A percentile compares a stretch with the other conserved stretches of the same genome.
phyloP scores from a whole-genome alignment of 2,797 vertebrate genomes.

The Pelobates cultripes region DNA sequence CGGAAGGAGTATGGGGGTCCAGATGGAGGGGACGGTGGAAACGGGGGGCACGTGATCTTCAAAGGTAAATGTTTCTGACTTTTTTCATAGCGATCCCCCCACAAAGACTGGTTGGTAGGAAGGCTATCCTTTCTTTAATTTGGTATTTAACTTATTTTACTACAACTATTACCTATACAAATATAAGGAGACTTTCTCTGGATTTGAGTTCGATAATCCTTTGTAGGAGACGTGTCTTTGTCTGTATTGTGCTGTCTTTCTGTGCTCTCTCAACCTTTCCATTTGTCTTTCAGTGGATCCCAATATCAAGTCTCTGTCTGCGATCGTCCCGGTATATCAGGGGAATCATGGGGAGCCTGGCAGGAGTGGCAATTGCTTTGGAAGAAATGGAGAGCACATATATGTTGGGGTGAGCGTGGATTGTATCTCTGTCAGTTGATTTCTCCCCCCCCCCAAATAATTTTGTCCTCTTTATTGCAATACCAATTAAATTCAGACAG shows the following conservation, averaged over 20 bases:
- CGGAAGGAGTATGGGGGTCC: constrained; percentile 94
- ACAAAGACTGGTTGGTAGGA: too few species aligned
- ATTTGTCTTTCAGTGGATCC: constrained; percentile 75
- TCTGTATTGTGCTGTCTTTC: not conserved
- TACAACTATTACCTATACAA: too few species aligned
- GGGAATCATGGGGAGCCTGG: constrained; percentile 80
- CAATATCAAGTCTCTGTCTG: constrained; percentile 83
- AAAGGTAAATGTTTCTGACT: constrained; percentile 66
- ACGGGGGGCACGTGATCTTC: constrained; percentile 80
- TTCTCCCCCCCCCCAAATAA: too few species aligned
- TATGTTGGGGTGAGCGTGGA: constrained; percentile 76
- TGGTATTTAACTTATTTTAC: too few species aligned
- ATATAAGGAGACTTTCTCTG: too few species aligned
- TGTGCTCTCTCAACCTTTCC: not conserved
- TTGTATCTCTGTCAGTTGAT: too few species aligned
- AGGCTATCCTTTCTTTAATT: too few species aligned
- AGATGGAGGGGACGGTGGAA: constrained; percentile 90
- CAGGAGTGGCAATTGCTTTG: constrained; percentile 86
- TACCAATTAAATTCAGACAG: too few species aligned
- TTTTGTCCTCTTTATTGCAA: too few species aligned
- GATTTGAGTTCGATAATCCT: too few species aligned
- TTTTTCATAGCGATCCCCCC: too few species aligned
- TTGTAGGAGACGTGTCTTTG: too few species aligned
- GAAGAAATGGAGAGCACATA: constrained; percentile 72
- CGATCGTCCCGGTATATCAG: constrained; percentile 76